Conservation (phyloP, 2,113 vertebrate genomes). For the Peucedramus taeniatus region DNA sequence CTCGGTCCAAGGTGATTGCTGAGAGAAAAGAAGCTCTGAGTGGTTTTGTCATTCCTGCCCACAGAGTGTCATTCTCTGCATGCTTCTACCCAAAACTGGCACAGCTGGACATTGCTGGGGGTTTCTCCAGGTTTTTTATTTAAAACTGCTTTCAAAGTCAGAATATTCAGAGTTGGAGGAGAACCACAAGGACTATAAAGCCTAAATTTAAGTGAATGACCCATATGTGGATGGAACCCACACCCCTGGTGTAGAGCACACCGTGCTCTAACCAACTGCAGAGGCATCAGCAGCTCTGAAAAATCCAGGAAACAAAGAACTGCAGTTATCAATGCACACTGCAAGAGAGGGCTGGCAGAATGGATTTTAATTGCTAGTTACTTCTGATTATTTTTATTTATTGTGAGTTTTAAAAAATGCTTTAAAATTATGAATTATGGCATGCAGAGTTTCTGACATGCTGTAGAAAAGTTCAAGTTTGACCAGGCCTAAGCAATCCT, state of each 20-base stretch:
- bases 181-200: neutral
- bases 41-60: neutral
- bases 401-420: neutral
- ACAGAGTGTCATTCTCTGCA: neutral
- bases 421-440: neutral
- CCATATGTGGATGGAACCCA: neutral
- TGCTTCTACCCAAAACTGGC: neutral
- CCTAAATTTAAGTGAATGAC: neutral
- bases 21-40: neutral
- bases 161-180: neutral
- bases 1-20: constrained; percentile 15
- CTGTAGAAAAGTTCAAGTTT: neutral
- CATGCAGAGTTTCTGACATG: neutral
- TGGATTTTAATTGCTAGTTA: neutral
- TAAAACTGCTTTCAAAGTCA: neutral
- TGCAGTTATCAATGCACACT: neutral
- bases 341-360: neutral
- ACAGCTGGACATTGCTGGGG: neutral
- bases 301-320: neutral
- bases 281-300: neutral
- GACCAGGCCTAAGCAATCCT: neutral
- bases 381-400: neutral
- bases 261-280: neutral
- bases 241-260: neutral
- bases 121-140: neutral